These are phyloP conservation scores for Hafferia zeledoni DNA, from an alignment of 2,797 vertebrate genomes.

Conservation along the genomic window DNA sequence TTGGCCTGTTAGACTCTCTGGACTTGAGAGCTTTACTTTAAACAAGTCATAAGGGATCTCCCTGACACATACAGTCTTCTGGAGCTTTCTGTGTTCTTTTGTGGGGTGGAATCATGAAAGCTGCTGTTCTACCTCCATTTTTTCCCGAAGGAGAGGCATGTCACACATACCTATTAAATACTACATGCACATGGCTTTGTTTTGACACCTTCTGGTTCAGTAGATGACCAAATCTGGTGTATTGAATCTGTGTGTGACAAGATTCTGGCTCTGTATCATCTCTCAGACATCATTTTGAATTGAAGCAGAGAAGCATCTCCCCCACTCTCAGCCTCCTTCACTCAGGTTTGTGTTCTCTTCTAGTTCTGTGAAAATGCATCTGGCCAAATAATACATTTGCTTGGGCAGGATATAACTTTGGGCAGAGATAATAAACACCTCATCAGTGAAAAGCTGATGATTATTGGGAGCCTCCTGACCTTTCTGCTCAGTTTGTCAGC, in stretches of 20 bases:
- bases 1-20: not conserved
- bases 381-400: not conserved
- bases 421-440: constrained; percentile 53
- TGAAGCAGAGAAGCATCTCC: not conserved
- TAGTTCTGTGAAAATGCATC: not conserved
- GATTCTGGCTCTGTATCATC: not conserved
- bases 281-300: not conserved
- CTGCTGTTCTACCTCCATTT: not conserved
- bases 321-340: too few species aligned
- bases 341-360: not conserved
- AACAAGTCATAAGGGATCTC: not conserved
- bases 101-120: not conserved
- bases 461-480: constrained; percentile 48
- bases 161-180: not conserved
- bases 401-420: constrained; percentile 2
- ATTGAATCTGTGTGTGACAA: not conserved
- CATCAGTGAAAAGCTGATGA: constrained; percentile 48
- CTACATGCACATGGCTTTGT: not conserved
- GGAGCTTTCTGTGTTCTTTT: not conserved
- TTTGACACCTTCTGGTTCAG: not conserved
- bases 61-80: not conserved
- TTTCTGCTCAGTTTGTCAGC: constrained; percentile 12
- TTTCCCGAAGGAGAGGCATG: not conserved
- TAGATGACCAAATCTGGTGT: not conserved
- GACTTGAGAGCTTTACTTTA: not conserved